phyloP scores from a whole-genome alignment of 2,888 invertebrate species.

The Patella ulyssiponensis region DNA sequence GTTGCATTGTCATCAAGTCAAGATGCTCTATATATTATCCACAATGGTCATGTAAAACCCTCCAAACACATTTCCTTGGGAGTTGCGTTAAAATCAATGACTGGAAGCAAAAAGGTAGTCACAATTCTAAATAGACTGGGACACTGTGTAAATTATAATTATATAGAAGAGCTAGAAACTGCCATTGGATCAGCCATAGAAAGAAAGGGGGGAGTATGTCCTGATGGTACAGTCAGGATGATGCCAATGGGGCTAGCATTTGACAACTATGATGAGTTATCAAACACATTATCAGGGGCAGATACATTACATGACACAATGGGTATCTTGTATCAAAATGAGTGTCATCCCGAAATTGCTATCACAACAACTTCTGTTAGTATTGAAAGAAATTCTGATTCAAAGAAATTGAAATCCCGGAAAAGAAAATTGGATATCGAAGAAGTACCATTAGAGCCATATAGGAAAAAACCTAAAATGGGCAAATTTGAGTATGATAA shows the following conservation, averaged over 20 bases:
- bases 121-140: conserved; percentile 29
- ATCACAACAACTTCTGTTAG: not conserved
- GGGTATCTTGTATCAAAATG: conserved; percentile 33
- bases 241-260: conserved; percentile 1
- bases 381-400: not conserved
- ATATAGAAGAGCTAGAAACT: conserved; percentile 27
- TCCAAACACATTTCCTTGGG: conserved; percentile 27
- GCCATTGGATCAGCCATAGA: conserved; percentile 16
- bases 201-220: conserved; percentile 3
- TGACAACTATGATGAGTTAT: conserved; percentile 32
- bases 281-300: conserved; percentile 24
- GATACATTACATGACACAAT: conserved; percentile 35
- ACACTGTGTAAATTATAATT: conserved; percentile 25
- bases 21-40: conserved; percentile 26
- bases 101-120: conserved; percentile 32
- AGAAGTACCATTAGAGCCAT: conserved; percentile 16
- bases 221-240: conserved; percentile 17
- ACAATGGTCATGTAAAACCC: conserved; percentile 21
- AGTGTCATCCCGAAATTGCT: not conserved
- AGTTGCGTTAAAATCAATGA: conserved; percentile 27
- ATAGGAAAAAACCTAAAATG: conserved; percentile 27
- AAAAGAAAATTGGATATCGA: conserved; percentile 1
- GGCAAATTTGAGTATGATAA: conserved; percentile 16
- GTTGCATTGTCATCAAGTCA: conserved; percentile 25
- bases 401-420: not conserved